These are phyloP conservation scores for Microchrysa polita DNA, from an alignment of 2,888 invertebrate genomes.

Conservation along the genomic window DNA sequence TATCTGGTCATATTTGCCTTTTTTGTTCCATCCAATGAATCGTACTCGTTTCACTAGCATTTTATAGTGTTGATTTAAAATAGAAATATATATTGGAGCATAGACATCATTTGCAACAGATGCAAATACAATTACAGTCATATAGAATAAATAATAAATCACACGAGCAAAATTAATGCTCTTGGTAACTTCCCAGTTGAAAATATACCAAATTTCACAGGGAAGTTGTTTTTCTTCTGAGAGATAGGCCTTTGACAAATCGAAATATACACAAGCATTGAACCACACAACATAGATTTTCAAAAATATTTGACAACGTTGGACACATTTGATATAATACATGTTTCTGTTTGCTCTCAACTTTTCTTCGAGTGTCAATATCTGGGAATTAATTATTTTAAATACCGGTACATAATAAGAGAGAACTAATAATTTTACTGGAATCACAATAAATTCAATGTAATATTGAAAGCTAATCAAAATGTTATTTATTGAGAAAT, in stretches of 20 bases:
- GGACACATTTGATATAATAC: too few relatives aligned
- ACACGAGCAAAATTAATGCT: not conserved
- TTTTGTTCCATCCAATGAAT: not conserved
- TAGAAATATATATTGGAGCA: not conserved
- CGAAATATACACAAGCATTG: not conserved
- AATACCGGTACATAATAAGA: not conserved
- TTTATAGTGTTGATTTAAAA: not conserved
- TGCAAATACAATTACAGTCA: not conserved
- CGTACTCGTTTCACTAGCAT: not conserved
- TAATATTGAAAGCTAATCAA: not conserved
- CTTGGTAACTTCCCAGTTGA: not conserved
- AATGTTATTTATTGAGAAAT: not conserved
- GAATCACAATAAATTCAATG: not conserved
- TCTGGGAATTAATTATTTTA: not conserved
- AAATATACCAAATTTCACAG: not conserved
- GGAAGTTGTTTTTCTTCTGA: not conserved
- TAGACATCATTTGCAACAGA: not conserved
- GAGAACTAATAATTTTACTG: not conserved
- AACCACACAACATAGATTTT: conserved; percentile 1
- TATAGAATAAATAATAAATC: not conserved
- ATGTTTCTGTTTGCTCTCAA: not conserved
- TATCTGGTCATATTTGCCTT: not conserved
- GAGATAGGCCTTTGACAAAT: not conserved
- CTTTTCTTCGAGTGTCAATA: not conserved
- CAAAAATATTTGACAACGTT: too few relatives aligned